These are phyloP conservation scores for Drosophila elegans DNA, from an alignment of 1,140 invertebrate species.

Conservation along the genomic window DNA sequence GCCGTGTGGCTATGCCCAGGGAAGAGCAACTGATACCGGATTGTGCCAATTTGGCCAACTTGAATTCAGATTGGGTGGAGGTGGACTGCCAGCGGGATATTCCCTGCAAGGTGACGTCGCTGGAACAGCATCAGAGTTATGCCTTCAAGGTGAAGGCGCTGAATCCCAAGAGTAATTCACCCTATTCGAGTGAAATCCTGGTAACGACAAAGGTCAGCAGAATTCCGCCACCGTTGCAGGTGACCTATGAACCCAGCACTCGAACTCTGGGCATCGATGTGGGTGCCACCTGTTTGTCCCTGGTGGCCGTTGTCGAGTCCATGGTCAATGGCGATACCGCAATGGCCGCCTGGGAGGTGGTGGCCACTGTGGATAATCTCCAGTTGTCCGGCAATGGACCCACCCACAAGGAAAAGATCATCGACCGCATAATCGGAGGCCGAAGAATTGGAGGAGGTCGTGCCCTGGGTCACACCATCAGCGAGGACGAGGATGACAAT, in stretches of 20 bases:
- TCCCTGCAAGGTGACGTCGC: constrained; percentile 93
- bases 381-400: constrained; percentile 89
- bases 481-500: constrained; percentile 76
- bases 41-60: constrained; percentile 87
- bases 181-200: constrained; percentile 92
- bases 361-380: constrained; percentile 88
- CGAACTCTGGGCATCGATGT: constrained; percentile 91
- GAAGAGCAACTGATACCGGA: constrained; percentile 87
- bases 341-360: constrained; percentile 88
- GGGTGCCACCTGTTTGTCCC: constrained; percentile 89
- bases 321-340: constrained; percentile 86
- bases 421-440: constrained; percentile 86
- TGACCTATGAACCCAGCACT: constrained; percentile 92
- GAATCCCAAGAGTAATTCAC: constrained; percentile 93
- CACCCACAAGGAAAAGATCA: constrained; percentile 88
- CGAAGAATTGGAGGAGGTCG: constrained; percentile 84
- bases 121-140: constrained; percentile 94
- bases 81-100: constrained; percentile 93
- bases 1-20: constrained; percentile 86
- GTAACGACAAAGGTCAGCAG: constrained; percentile 92
- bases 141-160: constrained; percentile 94
- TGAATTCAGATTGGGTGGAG: constrained; percentile 90
- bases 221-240: constrained; percentile 92
- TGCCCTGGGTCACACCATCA: constrained; percentile 85
- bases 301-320: constrained; percentile 90